phyloP scores from a whole-genome alignment of 1,140 invertebrate species.

The Anastrepha ludens region DNA sequence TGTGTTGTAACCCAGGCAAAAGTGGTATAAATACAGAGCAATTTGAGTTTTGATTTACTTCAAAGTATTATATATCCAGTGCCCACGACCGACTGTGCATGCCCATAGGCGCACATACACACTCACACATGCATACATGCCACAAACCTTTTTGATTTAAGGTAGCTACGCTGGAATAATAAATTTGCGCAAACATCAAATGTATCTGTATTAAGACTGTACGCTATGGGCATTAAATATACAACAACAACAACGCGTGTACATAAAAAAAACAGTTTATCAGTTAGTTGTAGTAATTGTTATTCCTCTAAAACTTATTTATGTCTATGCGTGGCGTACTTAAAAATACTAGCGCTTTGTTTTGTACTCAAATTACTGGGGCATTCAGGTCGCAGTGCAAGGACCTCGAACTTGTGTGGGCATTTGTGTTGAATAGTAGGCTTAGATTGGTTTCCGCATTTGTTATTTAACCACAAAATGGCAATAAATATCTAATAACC shows the following conservation, averaged over 20 bases:
- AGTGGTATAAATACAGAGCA: not conserved
- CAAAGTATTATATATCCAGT: not conserved
- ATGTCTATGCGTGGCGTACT: not conserved
- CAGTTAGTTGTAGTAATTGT: too few relatives aligned
- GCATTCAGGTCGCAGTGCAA: not conserved
- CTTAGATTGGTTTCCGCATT: not conserved
- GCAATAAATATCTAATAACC: not conserved
- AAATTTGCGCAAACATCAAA: not conserved
- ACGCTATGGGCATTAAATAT: not conserved
- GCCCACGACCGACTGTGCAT: not conserved
- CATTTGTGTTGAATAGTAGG: not conserved
- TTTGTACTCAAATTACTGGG: not conserved
- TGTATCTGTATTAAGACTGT: not conserved
- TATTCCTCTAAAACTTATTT: not conserved
- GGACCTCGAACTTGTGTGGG: not conserved
- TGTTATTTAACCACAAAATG: not conserved
- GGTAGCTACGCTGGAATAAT: not conserved
- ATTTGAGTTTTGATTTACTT: slow-evolving; percentile 10
- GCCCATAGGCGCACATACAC: too few relatives aligned
- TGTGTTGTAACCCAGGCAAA: not conserved
- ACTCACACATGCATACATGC: not conserved
- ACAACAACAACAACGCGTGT: not conserved
- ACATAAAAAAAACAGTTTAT: not conserved
- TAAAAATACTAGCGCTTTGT: not conserved
- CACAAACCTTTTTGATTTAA: not conserved